phyloP scores from a whole-genome alignment of 92 coral and sea anemone species.

The Parazoanthus darwini region DNA sequence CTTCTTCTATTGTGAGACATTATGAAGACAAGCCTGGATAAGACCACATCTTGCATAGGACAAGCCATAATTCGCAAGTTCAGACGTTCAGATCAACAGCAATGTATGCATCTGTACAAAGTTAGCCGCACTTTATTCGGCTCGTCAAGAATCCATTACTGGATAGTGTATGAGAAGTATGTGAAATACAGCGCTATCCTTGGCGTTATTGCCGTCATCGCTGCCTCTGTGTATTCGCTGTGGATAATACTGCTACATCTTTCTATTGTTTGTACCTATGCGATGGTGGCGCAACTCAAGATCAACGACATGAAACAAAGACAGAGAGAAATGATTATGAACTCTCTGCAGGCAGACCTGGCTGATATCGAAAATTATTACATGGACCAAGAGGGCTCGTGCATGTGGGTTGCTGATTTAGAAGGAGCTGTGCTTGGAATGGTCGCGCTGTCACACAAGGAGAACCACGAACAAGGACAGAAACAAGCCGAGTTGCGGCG shows the following conservation, averaged over 20 bases:
- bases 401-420: conserved; percentile 20
- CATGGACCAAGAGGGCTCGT: not conserved
- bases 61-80: conserved; percentile 53
- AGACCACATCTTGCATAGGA: not conserved
- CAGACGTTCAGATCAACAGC: conserved; percentile 43
- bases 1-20: not conserved
- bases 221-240: not conserved
- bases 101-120: conserved; percentile 50
- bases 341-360: conserved; percentile 40
- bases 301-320: not conserved
- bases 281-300: conserved; percentile 54
- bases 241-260: not conserved
- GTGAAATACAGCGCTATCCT: not conserved
- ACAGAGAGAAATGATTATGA: not conserved
- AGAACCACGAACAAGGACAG: not conserved
- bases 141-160: conserved; percentile 45
- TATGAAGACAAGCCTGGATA: not conserved
- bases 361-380: not conserved
- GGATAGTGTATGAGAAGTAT: not conserved
- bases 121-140: not conserved
- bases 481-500: not conserved
- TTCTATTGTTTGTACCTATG: conserved; percentile 25
- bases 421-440: not conserved
- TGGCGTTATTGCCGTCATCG: not conserved
- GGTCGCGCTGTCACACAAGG: not conserved